Percentiles rank a stretch among this genome's conserved stretches.
phyloP scores from a whole-genome alignment of 2,113 vertebrate species.

The Poeciliopsis turrubarensis region DNA sequence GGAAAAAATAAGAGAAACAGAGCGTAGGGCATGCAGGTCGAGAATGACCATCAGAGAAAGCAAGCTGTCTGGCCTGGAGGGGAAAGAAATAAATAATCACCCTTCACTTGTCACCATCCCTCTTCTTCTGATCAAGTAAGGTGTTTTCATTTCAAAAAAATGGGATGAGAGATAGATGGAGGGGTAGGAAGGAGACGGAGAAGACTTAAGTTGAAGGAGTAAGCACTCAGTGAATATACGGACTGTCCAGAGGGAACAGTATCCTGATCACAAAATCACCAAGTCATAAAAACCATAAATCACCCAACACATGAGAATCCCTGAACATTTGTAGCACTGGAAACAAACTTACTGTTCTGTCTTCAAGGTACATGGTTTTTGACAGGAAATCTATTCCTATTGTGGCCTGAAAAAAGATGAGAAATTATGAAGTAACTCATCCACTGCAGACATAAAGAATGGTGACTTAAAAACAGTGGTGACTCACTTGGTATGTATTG shows the following conservation, averaged over 20 bases:
- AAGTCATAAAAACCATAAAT: conserved; percentile 11
- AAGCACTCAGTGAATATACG: conserved; percentile 40
- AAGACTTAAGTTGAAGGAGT: conserved; percentile 52
- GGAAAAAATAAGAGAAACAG: conserved; percentile 29
- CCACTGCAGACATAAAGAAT: background rate
- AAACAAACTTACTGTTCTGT: conserved; percentile 92
- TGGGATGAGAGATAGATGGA: conserved; percentile 49
- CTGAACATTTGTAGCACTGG: background rate
- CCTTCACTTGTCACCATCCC: conserved; percentile 66
- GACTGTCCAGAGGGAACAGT: conserved; percentile 13
- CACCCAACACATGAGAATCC: background rate
- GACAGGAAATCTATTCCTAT: conserved; percentile 99
- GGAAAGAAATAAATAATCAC: conserved; percentile 55
- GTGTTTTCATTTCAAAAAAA: conserved; percentile 60
- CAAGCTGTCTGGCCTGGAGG: conserved; percentile 50
- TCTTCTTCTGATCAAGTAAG: conserved; percentile 68
- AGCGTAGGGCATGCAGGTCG: conserved; percentile 51
- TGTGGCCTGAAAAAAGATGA: conserved; percentile 85
- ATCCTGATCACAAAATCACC: conserved; percentile 7
- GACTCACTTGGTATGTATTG: conserved; percentile 95
- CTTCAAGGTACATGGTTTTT: conserved; percentile 99
- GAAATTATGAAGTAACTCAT: background rate
- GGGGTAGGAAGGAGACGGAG: conserved; percentile 52
- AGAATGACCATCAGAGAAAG: conserved; percentile 55
- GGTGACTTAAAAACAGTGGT: background rate